These are phyloP conservation scores for Euplexia lucipara DNA, from an alignment of 2,888 invertebrate species.

Conservation along the genomic window DNA sequence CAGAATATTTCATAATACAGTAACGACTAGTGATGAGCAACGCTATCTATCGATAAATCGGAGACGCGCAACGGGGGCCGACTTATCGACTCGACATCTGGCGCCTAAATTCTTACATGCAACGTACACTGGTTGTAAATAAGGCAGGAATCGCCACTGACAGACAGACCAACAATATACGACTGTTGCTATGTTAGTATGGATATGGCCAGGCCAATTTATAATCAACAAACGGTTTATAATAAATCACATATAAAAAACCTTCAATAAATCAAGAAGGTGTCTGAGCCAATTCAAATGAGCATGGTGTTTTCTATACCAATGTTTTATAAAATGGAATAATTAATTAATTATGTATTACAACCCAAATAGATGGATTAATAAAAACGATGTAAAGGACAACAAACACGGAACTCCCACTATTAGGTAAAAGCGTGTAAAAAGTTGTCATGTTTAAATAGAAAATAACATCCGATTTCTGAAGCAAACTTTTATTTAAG, in stretches of 20 bases:
- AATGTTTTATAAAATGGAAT: conserved; percentile 17
- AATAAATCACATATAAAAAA: conserved; percentile 31
- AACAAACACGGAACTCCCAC: conserved; percentile 7
- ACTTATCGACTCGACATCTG: conserved; percentile 80
- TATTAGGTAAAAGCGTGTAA: conserved; percentile 4
- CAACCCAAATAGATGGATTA: not conserved
- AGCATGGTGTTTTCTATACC: conserved; percentile 19
- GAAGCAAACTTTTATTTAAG: conserved; percentile 6
- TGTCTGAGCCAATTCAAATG: conserved; percentile 40
- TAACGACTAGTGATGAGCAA: conserved; percentile 64
- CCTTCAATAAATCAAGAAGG: conserved; percentile 49
- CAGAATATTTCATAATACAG: conserved; percentile 33
- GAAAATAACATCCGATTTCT: not conserved
- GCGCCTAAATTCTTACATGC: conserved; percentile 87
- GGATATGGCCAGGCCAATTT: conserved; percentile 56
- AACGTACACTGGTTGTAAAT: conserved; percentile 70
- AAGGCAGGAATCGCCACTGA: conserved; percentile 70
- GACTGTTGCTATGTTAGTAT: conserved; percentile 55
- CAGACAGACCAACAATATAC: conserved; percentile 67
- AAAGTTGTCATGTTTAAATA: not conserved
- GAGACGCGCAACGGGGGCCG: conserved; percentile 72
- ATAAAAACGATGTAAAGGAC: not conserved
- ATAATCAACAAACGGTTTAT: conserved; percentile 37
- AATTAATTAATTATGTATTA: conserved; percentile 8
- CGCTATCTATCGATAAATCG: conserved; percentile 78